phyloP scores from a whole-genome alignment of 2,113 vertebrate genomes.

The Nycticorax nycticorax region DNA sequence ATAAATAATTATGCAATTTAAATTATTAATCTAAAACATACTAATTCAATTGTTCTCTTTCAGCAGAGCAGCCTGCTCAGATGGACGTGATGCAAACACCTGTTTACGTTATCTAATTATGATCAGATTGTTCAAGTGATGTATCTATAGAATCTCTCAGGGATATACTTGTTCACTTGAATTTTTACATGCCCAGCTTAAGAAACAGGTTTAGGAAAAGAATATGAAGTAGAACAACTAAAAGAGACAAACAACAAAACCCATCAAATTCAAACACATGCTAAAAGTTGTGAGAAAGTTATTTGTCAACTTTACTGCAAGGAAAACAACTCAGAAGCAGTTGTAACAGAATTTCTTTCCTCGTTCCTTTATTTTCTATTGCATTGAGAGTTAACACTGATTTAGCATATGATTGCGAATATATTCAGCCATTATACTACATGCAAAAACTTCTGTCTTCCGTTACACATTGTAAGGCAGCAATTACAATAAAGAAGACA shows the following conservation, averaged over 20 bases:
- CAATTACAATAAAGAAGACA: neutral
- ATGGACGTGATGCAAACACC: neutral
- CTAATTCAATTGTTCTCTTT: neutral
- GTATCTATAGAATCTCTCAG: neutral
- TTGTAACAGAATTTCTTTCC: neutral
- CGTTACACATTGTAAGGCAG: neutral
- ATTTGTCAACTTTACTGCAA: neutral
- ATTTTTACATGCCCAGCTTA: neutral
- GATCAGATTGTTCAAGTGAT: neutral
- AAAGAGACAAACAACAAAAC: neutral
- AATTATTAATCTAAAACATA: neutral
- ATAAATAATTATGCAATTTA: neutral
- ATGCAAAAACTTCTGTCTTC: neutral
- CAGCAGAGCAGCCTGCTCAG: neutral
- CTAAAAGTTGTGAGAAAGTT: neutral
- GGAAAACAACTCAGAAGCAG: neutral
- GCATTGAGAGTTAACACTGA: neutral
- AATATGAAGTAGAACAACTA: neutral
- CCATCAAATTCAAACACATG: neutral
- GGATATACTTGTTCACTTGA: neutral
- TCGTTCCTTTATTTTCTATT: neutral
- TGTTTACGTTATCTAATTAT: neutral
- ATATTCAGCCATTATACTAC: neutral
- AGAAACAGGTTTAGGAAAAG: neutral
- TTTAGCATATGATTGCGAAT: neutral